Percentiles rank a stretch among this genome's conserved stretches.
phyloP scores from a whole-genome alignment of 23 tunicate species.

The Halocynthia aurantium region DNA sequence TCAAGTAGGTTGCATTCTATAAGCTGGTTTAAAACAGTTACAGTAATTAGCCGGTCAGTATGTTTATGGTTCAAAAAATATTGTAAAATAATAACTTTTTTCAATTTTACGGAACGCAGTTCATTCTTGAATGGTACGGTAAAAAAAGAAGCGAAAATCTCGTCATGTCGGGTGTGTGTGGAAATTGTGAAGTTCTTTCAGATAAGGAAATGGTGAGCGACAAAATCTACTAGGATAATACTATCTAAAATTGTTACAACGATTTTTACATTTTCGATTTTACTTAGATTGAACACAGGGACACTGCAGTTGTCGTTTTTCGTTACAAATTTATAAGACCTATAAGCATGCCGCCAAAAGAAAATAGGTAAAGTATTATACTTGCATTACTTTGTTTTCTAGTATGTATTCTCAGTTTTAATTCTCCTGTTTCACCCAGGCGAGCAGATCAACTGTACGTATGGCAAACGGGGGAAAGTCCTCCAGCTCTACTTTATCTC shows the following conservation, averaged over 20 bases:
- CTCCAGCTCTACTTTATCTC: not conserved
- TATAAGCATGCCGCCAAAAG: not conserved
- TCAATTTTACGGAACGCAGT: not conserved
- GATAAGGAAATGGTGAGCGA: conserved; percentile 1
- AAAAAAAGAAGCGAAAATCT: not conserved
- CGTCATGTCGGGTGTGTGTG: not conserved
- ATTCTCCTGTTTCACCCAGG: not conserved
- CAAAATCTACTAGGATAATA: not conserved
- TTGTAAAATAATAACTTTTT: too few species aligned
- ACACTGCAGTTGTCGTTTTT: not conserved
- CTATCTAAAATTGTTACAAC: not conserved
- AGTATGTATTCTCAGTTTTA: not conserved
- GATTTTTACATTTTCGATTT: not conserved
- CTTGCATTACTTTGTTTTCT: not conserved
- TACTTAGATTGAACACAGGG: not conserved
- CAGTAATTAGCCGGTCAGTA: not conserved
- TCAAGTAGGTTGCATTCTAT: too few species aligned
- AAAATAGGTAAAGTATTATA: not conserved
- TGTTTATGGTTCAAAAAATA: too few species aligned
- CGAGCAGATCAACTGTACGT: conserved; percentile 5
- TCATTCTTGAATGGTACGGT: conserved; percentile 13
- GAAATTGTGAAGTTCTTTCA: not conserved
- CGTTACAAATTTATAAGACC: not conserved
- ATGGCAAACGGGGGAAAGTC: conserved; percentile 9
- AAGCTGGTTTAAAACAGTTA: not conserved